Base-by-base conservation (phyloP, 2,797 vertebrate genomes). In the Myripristis murdjan region DNA sequence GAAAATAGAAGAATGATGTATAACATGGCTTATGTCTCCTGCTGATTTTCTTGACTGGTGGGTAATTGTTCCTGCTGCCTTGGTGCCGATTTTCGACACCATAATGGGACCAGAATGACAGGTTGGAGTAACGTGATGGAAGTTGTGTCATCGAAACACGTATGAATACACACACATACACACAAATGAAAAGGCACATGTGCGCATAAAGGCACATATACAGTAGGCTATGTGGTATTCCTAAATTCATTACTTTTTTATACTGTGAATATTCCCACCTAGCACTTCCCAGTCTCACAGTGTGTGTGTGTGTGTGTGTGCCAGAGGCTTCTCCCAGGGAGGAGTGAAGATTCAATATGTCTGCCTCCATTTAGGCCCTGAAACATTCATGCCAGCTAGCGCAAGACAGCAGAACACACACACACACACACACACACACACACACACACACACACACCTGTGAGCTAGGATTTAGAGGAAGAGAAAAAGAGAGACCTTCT, bases 261-360 rank as follows among this genome's bases (percentile, higher is more conserved):
- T 87, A 60, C 28, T 76, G 58, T 86, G 85, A 86, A 87, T 83
- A 87, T 86, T 88, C 83, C 78, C 77, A 87, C 81, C 79, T 82
- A 83, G 81, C 73, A 78, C 67, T 87, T 84, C 75, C 62, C 73
- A n/a, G 55, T 44, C 55, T 20, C 12, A 28, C n/a, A n/a, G 23
- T 51, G 62, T 47, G 64, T 33, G 60, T 58, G 68, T 39, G 70
- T 52, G 41, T 39, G 56, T 24, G 52, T 41, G 47, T 54, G 48
- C 81, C 76, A 82, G 67, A 66, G 83, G 87, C 83, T 81, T 89
- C 47, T 88, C 76, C 66, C 58, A 95, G 86, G 84, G 77, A 84
- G 51, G 60, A 79, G 67, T 64, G 69, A 77, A 88, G 70, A 81
- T 89, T 85, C 82, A 85, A 79, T 84, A 86, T 88, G 82, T 80